Percentiles rank a stretch among this genome's conserved stretches.
Evolutionary conservation across 1,140 invertebrate genomes (phyloP).

Genomic region (Triops longicaudatus): DNA sequence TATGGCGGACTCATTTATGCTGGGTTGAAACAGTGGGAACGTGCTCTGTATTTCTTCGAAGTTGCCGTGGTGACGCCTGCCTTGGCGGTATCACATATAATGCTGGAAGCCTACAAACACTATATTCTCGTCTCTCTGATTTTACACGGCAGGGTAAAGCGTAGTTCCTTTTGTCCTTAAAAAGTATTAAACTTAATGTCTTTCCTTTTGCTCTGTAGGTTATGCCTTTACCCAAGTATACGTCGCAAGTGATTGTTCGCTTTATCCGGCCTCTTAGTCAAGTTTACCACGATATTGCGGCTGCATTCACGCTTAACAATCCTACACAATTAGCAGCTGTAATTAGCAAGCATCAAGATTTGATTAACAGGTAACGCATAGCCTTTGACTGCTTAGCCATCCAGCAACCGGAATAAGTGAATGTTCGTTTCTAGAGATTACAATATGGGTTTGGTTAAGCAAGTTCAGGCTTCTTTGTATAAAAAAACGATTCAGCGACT

Average conservation of each 20-base stretch:
- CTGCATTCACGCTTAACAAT: constrained; percentile 66
- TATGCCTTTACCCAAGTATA: constrained; percentile 74
- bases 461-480: constrained; percentile 77
- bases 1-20: constrained; percentile 96
- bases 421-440: constrained; percentile 54
- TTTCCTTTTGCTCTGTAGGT: constrained; percentile 44
- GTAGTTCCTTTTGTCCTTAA: not conserved
- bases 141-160: constrained; percentile 69
- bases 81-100: constrained; percentile 87
- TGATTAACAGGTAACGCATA: constrained; percentile 49
- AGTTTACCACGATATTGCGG: constrained; percentile 83
- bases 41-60: constrained; percentile 91
- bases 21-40: constrained; percentile 81
- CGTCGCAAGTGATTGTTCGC: constrained; percentile 75
- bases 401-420: not conserved
- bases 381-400: not conserved
- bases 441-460: constrained; percentile 53
- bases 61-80: constrained; percentile 86
- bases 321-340: constrained; percentile 57
- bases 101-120: constrained; percentile 95
- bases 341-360: constrained; percentile 69
- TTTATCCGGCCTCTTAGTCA: constrained; percentile 85
- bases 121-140: constrained; percentile 86
- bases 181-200: not conserved
- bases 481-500: constrained; percentile 95